Base-by-base conservation (phyloP, 2,888 invertebrate genomes). In the Dryococelus australis region DNA sequence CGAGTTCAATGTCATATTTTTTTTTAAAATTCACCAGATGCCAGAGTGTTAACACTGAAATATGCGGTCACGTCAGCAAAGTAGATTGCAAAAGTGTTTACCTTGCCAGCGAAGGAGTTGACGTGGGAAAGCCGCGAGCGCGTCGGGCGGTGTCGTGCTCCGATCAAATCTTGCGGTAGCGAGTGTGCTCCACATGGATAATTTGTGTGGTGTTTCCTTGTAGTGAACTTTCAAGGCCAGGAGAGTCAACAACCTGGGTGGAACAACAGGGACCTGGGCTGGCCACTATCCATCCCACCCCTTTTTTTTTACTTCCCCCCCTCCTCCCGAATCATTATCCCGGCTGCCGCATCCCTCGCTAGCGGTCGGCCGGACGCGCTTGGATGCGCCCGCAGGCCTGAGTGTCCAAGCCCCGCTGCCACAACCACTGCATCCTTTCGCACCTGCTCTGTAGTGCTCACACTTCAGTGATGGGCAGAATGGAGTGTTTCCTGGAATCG, bases 141-240 rank as follows among this genome's bases (percentile, higher is more conserved):
- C 35, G 35, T 35, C 4, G 35, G 35, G 35, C 35, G 35, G 35
- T 35, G 35, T 35, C 35, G 35, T 35, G 35, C 35, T 65, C 24
- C 65, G 65, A n/a, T 65, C 65, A 65, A 65, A 65, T 8, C 65
- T 83, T 83, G 83, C 10, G 28, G 83, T 35, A 43, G 83, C 4
- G 28, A 28, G 83, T 83, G 28, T 86, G n/a, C n/a, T 86, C 84
- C 47, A 85, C 79, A 27, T 84, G 51, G 79, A 47, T 86, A 86
- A 86, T 86, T 80, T 81, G 84, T 87, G 85, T 81, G 79, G 80
- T 85, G 80, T 87, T 87, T 81, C 87, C 87, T 87, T 87, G 87
- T 81, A 28, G 51, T 85, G 85, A 87, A 87, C 87, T 87, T 51
- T 81, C 87, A 87, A 87, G 87, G 87, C 85, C 85, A 85, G 43